phyloP scores from a whole-genome alignment of 1,140 invertebrate genomes.

The Leptonema lineaticorne region DNA sequence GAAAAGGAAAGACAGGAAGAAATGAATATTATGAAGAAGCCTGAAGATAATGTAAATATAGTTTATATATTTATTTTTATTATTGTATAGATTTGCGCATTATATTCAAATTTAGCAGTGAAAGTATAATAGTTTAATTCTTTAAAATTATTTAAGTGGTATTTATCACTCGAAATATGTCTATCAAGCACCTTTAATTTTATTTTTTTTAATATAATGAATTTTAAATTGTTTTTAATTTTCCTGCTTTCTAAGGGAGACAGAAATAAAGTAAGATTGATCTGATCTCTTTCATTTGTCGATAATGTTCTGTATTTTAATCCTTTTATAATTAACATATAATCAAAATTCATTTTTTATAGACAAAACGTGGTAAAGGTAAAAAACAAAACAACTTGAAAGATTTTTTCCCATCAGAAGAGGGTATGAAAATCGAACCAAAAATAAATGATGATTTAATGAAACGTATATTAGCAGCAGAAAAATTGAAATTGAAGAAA shows the following conservation, averaged over 20 bases:
- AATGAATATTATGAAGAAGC: slow-evolving; percentile 49
- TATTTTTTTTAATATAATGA: too few species aligned
- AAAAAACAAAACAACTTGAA: slow-evolving; percentile 56
- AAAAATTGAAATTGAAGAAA: slow-evolving; percentile 62
- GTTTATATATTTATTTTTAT: too few species aligned
- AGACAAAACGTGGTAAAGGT: slow-evolving; percentile 45
- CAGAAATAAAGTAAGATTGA: slow-evolving; percentile 41
- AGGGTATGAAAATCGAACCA: slow-evolving; percentile 69
- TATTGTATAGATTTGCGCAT: too few species aligned
- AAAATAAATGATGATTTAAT: slow-evolving; percentile 74
- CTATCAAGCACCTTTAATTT: too few species aligned
- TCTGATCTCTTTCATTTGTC: too few species aligned
- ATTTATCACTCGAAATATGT: too few species aligned
- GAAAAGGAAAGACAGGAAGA: slow-evolving; percentile 68
- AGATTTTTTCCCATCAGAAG: slow-evolving; percentile 62
- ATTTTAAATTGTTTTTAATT: slow-evolving; percentile 35
- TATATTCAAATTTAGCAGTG: too few species aligned
- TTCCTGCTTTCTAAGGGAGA: slow-evolving; percentile 31
- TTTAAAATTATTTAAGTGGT: too few species aligned
- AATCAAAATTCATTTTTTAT: not conserved
- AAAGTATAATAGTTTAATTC: too few species aligned
- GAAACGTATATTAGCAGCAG: slow-evolving; percentile 74
- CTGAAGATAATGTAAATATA: not conserved
- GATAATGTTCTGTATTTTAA: not conserved
- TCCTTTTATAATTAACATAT: not conserved